These are phyloP conservation scores for Argopecten irradians DNA, from an alignment of 1,140 invertebrate species.

Conservation along the genomic window DNA sequence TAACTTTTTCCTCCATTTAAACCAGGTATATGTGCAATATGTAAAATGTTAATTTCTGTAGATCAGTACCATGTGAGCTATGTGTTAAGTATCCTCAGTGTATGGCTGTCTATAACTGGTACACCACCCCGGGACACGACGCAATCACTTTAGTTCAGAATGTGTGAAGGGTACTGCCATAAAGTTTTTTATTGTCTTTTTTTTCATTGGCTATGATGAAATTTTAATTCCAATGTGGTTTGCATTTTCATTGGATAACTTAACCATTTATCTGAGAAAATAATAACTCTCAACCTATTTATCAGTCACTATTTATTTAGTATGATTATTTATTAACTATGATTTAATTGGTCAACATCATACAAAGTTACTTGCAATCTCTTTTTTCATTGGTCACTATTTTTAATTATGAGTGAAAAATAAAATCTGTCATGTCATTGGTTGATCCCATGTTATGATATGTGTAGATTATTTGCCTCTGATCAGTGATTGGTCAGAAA, in stretches of 20 bases:
- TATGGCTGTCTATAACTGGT: not conserved
- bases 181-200: no score
- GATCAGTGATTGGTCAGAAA: no score
- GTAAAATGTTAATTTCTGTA: not conserved
- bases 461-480: no score
- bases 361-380: not conserved
- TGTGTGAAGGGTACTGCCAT: no score
- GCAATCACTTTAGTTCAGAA: not conserved
- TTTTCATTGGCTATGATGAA: no score
- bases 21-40: not conserved
- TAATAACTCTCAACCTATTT: no score
- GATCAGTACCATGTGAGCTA: not conserved
- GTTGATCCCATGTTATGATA: no score
- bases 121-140: not conserved
- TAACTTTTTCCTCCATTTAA: constrained; percentile 18
- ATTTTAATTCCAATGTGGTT: no score
- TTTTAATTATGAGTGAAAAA: not conserved
- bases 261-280: no score
- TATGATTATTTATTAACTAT: no score
- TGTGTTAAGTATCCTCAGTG: not conserved
- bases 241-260: no score
- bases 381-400: not conserved
- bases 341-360: not conserved
- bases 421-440: not conserved
- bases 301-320: no score